Evolutionary conservation across 2,888 invertebrate genomes (phyloP), one percentile per base, ranked within the genome.

Genomic region (Lysandra coridon): DNA sequence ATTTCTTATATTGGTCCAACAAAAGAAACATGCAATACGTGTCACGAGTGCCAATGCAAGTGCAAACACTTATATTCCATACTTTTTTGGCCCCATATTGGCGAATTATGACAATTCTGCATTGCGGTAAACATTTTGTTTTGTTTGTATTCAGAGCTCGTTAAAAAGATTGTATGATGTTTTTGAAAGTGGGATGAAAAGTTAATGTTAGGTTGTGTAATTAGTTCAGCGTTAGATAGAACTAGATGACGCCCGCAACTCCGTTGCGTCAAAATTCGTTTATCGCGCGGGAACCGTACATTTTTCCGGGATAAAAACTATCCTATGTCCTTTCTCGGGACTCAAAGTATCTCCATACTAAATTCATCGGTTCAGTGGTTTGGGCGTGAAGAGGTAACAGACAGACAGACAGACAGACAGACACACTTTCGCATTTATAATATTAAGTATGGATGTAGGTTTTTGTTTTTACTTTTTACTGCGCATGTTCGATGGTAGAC

Each of bases 1-100:
- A 69, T 69, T 69, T 69, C 69, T 69, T 69, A 69, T 69, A 69
- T 69, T 69, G 33, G 33, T 69, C 2, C 69, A 69, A 17, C 69
- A 37, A 12, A 69, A 37, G 69, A 69, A 69, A 69, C 69, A 69
- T 69, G 14, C 69, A 69, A 4, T 69, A 37, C 69, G 69, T 69
- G 69, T 33, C 17, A 17, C 69, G 69, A 33, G 33, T 69, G 69
- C 69, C 69, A 69, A 69, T 69, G 69, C 69, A 33, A 69, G 69
- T 69, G 69, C 69, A 69, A 69, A 69, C 69, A 69, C 69, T 69
- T 69, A 30, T 33, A 33, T 69, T 69, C 17, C 69, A 69, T 17
- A 14, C 12, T 69, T 37, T 69, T 69, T 69, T 37, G 33, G 33
- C 5, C 4, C 33, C 23, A 37, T 30, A 17, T 37, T 37, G 69